Evolutionary conservation across 1,140 invertebrate species (phyloP), one percentile per base, ranked within the genome.

Genomic region (Cydia strobilella): DNA sequence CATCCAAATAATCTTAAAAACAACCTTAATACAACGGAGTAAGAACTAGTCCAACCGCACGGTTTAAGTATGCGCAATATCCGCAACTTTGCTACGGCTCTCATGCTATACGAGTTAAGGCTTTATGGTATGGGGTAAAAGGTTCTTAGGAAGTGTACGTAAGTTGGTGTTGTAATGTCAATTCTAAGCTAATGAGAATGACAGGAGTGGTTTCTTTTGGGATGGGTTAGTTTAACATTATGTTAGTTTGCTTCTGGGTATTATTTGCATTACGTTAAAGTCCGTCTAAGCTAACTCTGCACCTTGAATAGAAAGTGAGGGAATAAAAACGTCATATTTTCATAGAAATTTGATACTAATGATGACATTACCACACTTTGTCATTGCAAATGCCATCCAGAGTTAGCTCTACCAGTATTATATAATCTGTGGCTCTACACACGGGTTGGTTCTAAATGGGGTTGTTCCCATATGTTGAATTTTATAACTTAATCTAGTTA

Each of bases 161-260:
- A 72, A 75, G 79, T 77, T 79, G 78, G 72, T 72, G 76, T 74
- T 76, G 83, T 85, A 87, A 88, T 89, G 88, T 86, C 89, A 84
- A 89, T 89, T 88, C 83, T 86, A 88, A 87, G 86, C 84, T 87
- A 90, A 90, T 89, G 87, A 89, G 83, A 35, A 87, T 86, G 83
- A 84, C 82, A 84, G 82, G 82, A 87, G 79, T 80, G 82, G 79
- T 84, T 81, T 82, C 82, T 84, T 83, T 78, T 84, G 79, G 84
- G 84, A 87, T 87, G 84, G 85, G 80, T 82, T 81, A 78, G 76
- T 69, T 69, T 69, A 69, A 39, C 65, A 39, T 65, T 69, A 69
- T 69, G 65, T 39, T 69, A 69, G 65, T 69, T 69, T 3, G 65
- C 27, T 18, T 15, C 13, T 31, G 62, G 65, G 31, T 59, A 10